These are phyloP conservation scores for Poecile montanus DNA, from an alignment of 2,797 vertebrate genomes.

Conservation along the genomic window DNA sequence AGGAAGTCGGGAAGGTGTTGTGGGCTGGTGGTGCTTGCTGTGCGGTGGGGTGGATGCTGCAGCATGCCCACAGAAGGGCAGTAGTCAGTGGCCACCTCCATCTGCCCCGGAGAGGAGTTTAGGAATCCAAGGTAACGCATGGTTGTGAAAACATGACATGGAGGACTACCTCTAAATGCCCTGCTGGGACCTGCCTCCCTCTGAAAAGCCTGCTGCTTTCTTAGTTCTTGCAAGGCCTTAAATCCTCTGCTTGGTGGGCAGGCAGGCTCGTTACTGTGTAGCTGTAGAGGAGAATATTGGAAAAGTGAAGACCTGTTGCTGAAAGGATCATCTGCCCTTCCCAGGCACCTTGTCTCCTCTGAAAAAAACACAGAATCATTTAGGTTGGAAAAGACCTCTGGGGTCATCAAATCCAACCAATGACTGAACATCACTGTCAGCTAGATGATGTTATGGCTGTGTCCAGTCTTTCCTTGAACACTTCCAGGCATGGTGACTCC, in stretches of 20 bases:
- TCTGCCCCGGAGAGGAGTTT: background rate
- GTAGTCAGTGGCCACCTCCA: background rate
- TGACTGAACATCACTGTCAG: background rate
- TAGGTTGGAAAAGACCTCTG: background rate
- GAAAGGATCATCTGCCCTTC: background rate
- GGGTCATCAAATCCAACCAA: background rate
- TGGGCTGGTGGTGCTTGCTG: background rate
- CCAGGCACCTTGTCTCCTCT: too few relatives aligned
- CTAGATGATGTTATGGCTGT: accelerated
- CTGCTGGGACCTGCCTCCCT: background rate
- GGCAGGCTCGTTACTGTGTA: accelerated
- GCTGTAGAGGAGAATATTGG: background rate
- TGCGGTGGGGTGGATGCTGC: background rate
- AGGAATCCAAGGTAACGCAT: accelerated
- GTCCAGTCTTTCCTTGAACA: background rate
- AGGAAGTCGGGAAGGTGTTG: background rate
- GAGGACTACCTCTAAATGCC: background rate
- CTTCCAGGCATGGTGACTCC: background rate
- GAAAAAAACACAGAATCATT: background rate
- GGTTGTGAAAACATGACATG: background rate
- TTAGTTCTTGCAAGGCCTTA: too few relatives aligned
- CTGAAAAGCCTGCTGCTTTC: accelerated
- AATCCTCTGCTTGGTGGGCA: too few relatives aligned
- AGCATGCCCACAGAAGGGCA: background rate
- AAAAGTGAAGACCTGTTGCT: accelerated